A percentile compares a stretch with the other conserved stretches of the same genome.
Conservation (phyloP, 2,888 invertebrate genomes). For the Acanthococcus lagerstroemiae region DNA sequence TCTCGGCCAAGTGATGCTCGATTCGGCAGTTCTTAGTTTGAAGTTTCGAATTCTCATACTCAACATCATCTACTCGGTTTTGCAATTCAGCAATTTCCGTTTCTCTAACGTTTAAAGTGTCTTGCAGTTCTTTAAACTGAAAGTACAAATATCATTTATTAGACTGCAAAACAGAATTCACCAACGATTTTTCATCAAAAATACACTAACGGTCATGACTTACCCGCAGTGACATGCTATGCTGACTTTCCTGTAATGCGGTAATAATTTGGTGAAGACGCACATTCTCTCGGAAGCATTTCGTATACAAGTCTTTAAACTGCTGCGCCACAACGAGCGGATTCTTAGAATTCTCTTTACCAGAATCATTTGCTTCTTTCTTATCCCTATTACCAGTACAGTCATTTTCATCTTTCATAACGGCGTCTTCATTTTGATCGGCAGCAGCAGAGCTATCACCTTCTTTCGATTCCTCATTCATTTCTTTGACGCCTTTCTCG, state of each 20-base stretch:
- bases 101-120: conserved; percentile 79
- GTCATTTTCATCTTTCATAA: background rate
- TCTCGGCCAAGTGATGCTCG: conserved; percentile 85
- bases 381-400: background rate
- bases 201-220: too few species aligned
- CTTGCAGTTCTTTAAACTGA: conserved; percentile 71
- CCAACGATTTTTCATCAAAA: too few species aligned
- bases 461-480: background rate
- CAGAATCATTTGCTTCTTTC: conserved; percentile 1
- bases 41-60: conserved; percentile 82
- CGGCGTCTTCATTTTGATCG: too few species aligned
- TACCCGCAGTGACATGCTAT: conserved; percentile 76
- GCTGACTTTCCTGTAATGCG: conserved; percentile 83
- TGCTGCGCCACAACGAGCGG: conserved; percentile 61
- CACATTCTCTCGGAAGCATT: conserved; percentile 81
- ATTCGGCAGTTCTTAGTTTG: conserved; percentile 80
- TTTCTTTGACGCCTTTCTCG: background rate
- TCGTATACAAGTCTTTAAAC: conserved; percentile 72
- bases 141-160: conserved; percentile 31
- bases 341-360: conserved; percentile 6
- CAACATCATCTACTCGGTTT: conserved; percentile 91
- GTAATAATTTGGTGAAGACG: conserved; percentile 85
- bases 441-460: conserved; percentile 1
- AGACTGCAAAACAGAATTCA: conserved; percentile 8
- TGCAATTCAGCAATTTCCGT: conserved; percentile 89